Percentiles rank a stretch among this genome's conserved stretches.
Conservation (phyloP, 2,113 vertebrate species). For the Alouatta palliata region DNA sequence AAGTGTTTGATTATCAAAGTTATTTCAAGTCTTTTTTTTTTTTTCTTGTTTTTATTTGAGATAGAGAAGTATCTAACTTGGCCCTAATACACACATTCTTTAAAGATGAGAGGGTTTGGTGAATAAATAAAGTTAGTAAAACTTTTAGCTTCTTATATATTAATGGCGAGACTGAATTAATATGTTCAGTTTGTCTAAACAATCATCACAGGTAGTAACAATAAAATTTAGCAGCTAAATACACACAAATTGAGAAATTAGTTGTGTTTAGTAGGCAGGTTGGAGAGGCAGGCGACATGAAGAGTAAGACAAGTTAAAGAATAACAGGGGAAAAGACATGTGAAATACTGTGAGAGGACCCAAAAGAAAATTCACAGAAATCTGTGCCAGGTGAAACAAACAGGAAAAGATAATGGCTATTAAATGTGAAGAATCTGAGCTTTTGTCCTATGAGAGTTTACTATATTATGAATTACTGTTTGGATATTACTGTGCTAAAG, state of each 20-base stretch:
- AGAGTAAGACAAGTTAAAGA: not conserved
- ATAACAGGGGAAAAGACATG: not conserved
- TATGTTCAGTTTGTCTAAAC: conserved; percentile 24
- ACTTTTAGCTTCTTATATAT: conserved; percentile 15
- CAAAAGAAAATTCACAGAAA: conserved; percentile 15
- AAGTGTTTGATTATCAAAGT: not conserved
- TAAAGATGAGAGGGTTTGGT: not conserved
- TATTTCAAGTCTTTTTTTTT: not conserved
- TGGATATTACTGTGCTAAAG: not conserved
- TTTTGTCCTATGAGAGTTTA: not conserved
- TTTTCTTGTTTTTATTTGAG: not conserved
- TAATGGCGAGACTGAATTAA: not conserved
- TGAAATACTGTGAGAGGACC: not conserved
- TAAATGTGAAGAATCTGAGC: not conserved
- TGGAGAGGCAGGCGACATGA: not conserved
- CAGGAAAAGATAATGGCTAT: not conserved
- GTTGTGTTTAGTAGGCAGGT: not conserved
- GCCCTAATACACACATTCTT: not conserved
- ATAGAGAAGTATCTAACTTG: not conserved
- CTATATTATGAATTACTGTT: not conserved
- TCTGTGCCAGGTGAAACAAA: not conserved
- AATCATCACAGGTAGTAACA: not conserved
- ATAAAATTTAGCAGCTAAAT: not conserved
- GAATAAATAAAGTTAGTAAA: not conserved
- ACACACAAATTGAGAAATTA: not conserved